Evolutionary conservation across 1,140 invertebrate genomes (phyloP), one percentile per base, ranked within the genome.

Genomic region (Solenopsis fugax): DNA sequence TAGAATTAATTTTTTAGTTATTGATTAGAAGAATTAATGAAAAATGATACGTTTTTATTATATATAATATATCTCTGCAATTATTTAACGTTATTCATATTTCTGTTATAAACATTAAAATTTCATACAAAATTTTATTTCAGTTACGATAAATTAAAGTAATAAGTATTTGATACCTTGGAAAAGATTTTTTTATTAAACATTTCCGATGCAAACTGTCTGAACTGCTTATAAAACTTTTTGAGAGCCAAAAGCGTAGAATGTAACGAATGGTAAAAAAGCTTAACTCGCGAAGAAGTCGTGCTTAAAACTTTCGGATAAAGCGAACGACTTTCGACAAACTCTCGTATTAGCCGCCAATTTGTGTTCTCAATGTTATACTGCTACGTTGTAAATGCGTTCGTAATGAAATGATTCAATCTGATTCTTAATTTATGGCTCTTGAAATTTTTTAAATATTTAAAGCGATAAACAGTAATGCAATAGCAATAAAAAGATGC

Each of bases 241-340:
- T 0, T 4, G 37, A 69, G 86, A 86, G 76, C 29, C 9, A 48
- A 88, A 89, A 73, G 65, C 67, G 48, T 50, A 10, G 67, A 45
- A 52, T 50, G 58, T 41, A 21, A 60, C 16, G 81, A 60, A 88
- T 73, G 12, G 54, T 16, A 56, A 77, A 24, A 88, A 41, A 29
- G 13, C 3, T 81, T 62, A 69, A 82, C 41, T 73, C 45, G 24
- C 24, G 13, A 45, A 60, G 21, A 54, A 29, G 29, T 29, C 10
- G 69, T 75, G 56, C 54, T 75, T 60, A 84, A 84, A 84, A 84
- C 69, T 84, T 84, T 73, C 21, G 12, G 18, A 48, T 84, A 84
- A 84, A 75, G 5, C 13, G 41, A 2, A 29, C 5, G 41, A 71
- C 45, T 75, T 73, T 75, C 29, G 24, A 60, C 41, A 75, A 84